Conservation (phyloP, 2,797 vertebrate species). For the Carduelis carduelis region DNA sequence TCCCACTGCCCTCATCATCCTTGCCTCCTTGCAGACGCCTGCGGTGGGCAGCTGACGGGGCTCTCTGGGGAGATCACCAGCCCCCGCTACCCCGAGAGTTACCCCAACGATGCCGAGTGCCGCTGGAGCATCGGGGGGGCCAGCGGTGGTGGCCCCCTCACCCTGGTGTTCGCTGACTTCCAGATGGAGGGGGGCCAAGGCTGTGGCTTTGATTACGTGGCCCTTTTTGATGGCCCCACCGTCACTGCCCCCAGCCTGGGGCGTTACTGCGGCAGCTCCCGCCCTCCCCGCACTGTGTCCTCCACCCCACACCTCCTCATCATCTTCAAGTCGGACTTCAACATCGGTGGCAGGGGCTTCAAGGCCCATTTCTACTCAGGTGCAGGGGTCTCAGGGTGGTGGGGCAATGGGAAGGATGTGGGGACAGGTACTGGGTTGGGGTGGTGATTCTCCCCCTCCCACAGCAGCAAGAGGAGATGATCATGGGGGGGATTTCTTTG, state of each 20-base stretch:
- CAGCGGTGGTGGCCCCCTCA: conserved; percentile 72
- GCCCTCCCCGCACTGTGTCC: conserved; percentile 82
- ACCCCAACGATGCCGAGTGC: conserved; percentile 92
- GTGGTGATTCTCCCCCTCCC: neutral
- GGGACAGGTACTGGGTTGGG: neutral
- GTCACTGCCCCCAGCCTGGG: conserved; percentile 77
- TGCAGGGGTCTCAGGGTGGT: conserved; percentile 4
- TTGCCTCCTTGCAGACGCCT: conserved; percentile 79
- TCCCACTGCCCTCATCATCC: neutral
- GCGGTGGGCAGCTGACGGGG: conserved; percentile 89
- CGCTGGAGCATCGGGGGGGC: conserved; percentile 87
- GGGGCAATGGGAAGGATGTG: neutral
- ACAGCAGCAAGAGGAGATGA: neutral
- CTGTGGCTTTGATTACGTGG: conserved; percentile 92
- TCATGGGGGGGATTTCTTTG: rapidly evolving
- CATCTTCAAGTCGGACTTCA: conserved; percentile 95
- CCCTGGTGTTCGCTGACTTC: conserved; percentile 91
- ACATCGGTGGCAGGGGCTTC: conserved; percentile 94
- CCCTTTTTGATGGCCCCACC: conserved; percentile 86
- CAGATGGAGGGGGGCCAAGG: conserved; percentile 91
- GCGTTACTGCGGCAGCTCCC: conserved; percentile 84
- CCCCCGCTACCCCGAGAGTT: conserved; percentile 90
- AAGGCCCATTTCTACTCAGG: conserved; percentile 94
- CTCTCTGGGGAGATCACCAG: conserved; percentile 92
- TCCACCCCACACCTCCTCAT: conserved; percentile 84